Percentiles rank a stretch among this genome's conserved stretches.
Evolutionary conservation across 2,888 invertebrate species (phyloP).

Genomic region (Lymantria monacha): DNA sequence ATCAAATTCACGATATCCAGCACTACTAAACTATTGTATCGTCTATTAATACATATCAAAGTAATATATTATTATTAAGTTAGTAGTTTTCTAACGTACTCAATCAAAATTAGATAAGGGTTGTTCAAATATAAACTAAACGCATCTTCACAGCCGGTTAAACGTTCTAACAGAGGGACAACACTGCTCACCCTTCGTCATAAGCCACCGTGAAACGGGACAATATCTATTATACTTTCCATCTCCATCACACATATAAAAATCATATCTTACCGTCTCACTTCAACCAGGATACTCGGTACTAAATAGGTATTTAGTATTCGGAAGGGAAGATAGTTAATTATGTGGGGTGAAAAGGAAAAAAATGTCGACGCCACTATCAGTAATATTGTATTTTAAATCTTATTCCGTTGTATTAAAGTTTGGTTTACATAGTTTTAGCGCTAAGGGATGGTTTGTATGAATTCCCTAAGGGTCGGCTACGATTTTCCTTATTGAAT

Average conservation of each 20-base stretch:
- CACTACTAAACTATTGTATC: no score
- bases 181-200: conserved; percentile 54
- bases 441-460: conserved; percentile 4
- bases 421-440: conserved; percentile 22
- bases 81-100: conserved; percentile 4
- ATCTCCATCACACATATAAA: conserved; percentile 44
- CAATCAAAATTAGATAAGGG: conserved; percentile 30
- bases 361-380: conserved; percentile 43
- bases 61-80: neutral
- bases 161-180: conserved; percentile 42
- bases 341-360: conserved; percentile 73
- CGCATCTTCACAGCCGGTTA: conserved; percentile 69
- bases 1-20: no score
- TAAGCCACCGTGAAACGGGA: conserved; percentile 54
- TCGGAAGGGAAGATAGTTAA: conserved; percentile 78
- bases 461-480: conserved; percentile 8
- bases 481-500: conserved; percentile 55
- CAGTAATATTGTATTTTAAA: conserved; percentile 3
- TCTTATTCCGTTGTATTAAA: conserved; percentile 18
- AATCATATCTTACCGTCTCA: conserved; percentile 32
- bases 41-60: no score
- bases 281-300: conserved; percentile 56
- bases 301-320: conserved; percentile 82
- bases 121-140: conserved; percentile 54
- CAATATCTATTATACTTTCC: conserved; percentile 43